Base-by-base conservation (phyloP, 2,888 invertebrate species). In the Campoplex capitator region DNA sequence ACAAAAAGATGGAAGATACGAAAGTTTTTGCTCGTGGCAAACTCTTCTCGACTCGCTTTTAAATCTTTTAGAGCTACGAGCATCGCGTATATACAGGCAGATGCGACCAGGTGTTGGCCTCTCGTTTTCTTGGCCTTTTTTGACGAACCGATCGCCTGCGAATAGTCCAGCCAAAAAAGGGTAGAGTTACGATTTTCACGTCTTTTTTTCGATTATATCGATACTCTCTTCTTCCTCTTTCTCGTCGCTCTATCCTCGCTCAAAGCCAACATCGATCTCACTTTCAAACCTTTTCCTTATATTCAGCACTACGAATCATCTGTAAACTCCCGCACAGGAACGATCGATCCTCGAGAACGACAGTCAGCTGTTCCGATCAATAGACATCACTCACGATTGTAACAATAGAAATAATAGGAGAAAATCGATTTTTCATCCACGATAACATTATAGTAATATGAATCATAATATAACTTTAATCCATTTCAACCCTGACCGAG, bases 41-140 rank as follows among this genome's bases (percentile, higher is more conserved):
- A 75, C 42, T 75, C 58, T 75, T 45, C 42, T 75, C 42, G 75
- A 62, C 58, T 75, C 45, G 35, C 51, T 58, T 75, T 58, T 18
- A 38, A 56, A 56, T 74, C 38, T 74, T 74, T 42, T 23, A 56
- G 23, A 42, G 75, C 75, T 62, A 18, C 45, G 58, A 56, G 58
- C 16, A 75, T 42, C 56, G 56, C 38, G 56, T 16, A 42, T 28
- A n/a, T 23, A 42, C 42, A 81, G 84, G 87, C 92, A 92, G 90
- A 92, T 92, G 92, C 89, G 88, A 89, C 92, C 92, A 92, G 92
- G 91, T 92, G 91, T 89, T 89, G 88, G 85, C 54, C 38, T 32
- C 62, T 68, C 68, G 23, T 56, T 16, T 45, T 28, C 23, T 48
- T 68, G n/a, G 11, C 48, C 65, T 67, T 54, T 54, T 45, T 38